phyloP scores from a whole-genome alignment of 2,797 vertebrate genomes.

The Pelodytes ibericus region DNA sequence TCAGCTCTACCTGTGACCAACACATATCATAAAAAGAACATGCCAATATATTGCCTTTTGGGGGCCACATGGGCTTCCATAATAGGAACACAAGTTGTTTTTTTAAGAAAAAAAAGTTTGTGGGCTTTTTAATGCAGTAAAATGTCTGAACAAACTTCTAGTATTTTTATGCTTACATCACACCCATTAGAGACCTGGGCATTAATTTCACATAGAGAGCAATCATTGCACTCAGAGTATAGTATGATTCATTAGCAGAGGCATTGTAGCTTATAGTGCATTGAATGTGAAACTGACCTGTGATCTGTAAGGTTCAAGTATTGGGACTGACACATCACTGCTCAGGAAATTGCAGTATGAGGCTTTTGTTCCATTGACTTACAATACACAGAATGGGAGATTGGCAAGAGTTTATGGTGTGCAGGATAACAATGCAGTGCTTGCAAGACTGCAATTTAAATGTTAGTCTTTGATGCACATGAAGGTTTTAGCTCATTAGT shows the following conservation, averaged over 20 bases:
- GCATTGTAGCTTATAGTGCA: constrained; percentile 39
- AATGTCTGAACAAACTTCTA: constrained; percentile 40
- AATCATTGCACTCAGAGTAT: constrained; percentile 6
- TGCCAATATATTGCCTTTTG: too few relatives aligned
- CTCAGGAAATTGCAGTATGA: constrained; percentile 6
- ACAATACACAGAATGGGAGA: constrained; percentile 16
- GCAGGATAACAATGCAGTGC: constrained; percentile 31
- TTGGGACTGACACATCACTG: constrained; percentile 27
- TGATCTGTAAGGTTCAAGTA: constrained; percentile 40
- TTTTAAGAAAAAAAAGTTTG: too few relatives aligned
- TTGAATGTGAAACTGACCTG: constrained; percentile 44
- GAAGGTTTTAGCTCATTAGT: constrained; percentile 51
- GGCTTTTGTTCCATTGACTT: constrained; percentile 22
- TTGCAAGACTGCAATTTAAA: constrained; percentile 38
- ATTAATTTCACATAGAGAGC: constrained; percentile 29
- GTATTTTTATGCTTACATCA: constrained; percentile 24
- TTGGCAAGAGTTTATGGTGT: neutral
- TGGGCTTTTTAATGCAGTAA: constrained; percentile 44
- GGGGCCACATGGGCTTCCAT: too few relatives aligned
- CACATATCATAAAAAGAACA: too few relatives aligned
- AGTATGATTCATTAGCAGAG: constrained; percentile 43
- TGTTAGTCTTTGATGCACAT: constrained; percentile 44
- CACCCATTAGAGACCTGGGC: constrained; percentile 2
- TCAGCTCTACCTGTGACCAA: too few relatives aligned
- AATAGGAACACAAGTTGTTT: too few relatives aligned